Evolutionary conservation across 2,888 invertebrate genomes (phyloP).

Genomic region (Chymomyza procnemis): DNA sequence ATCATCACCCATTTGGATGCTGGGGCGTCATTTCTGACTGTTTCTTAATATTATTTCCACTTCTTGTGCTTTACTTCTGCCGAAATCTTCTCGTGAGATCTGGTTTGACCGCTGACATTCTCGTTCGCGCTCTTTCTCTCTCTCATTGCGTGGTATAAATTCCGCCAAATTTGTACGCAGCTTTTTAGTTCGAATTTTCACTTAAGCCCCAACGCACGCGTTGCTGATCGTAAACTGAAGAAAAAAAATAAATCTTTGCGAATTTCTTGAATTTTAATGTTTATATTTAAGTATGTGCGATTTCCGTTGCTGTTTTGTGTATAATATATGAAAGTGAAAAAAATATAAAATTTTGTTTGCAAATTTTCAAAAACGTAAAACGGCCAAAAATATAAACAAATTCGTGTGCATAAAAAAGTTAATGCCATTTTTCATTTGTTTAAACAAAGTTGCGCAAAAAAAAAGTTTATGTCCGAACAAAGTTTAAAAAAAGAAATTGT

Average conservation of each 20-base stretch:
- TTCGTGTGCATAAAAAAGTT: background rate
- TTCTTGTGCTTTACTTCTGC: slow-evolving; percentile 30
- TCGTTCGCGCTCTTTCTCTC: slow-evolving; percentile 4
- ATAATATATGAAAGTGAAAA: background rate
- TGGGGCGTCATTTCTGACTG: too few relatives aligned
- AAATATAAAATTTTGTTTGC: background rate
- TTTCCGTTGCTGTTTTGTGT: background rate
- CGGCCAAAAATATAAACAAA: background rate
- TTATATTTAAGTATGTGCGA: background rate
- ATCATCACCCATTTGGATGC: too few relatives aligned
- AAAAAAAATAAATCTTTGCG: slow-evolving; percentile 1
- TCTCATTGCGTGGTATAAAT: slow-evolving; percentile 70
- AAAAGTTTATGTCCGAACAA: background rate
- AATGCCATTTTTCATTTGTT: background rate
- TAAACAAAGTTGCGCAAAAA: background rate
- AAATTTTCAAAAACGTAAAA: background rate
- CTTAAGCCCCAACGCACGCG: slow-evolving; percentile 40
- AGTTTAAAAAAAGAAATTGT: background rate
- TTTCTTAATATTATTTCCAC: slow-evolving; percentile 20
- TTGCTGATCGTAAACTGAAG: slow-evolving; percentile 49
- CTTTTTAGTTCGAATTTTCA: slow-evolving; percentile 69
- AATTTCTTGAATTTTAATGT: slow-evolving; percentile 1
- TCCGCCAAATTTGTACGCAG: slow-evolving; percentile 63
- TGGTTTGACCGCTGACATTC: background rate
- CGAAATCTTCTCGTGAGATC: slow-evolving; percentile 1